Evolutionary conservation across 2,888 invertebrate genomes (phyloP).

Genomic region (Dryocosmus kuriphilus): DNA sequence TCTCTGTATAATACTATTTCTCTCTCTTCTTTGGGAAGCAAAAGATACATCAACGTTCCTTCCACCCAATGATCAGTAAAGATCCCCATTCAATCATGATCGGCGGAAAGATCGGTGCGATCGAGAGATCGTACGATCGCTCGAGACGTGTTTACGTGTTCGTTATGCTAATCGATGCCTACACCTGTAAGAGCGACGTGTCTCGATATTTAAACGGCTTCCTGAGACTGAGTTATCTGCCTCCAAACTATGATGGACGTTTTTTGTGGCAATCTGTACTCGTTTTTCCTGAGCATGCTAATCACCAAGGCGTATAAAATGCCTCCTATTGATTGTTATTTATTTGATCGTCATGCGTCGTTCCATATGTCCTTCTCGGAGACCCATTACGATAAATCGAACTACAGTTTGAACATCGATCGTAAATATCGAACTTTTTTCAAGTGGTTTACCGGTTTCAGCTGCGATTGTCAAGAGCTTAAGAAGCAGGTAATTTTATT

Average conservation of each 20-base stretch:
- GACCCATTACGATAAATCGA: conserved; percentile 22
- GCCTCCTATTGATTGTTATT: conserved; percentile 31
- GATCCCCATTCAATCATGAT: conserved; percentile 64
- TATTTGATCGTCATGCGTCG: conserved; percentile 15
- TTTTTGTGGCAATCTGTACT: conserved; percentile 40
- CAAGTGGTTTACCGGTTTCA: conserved; percentile 10
- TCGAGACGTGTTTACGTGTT: conserved; percentile 66
- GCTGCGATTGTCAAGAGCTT: not conserved
- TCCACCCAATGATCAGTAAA: conserved; percentile 46
- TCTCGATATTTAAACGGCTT: conserved; percentile 50
- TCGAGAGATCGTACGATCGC: conserved; percentile 62
- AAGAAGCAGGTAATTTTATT: not conserved
- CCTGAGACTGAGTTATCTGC: conserved; percentile 48
- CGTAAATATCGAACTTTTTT: conserved; percentile 15
- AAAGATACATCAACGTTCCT: conserved; percentile 41
- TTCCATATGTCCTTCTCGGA: not conserved
- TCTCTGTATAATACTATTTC: conserved; percentile 44
- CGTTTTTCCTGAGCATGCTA: conserved; percentile 40
- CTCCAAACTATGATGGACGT: conserved; percentile 46
- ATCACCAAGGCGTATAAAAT: conserved; percentile 16
- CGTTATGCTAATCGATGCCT: conserved; percentile 73
- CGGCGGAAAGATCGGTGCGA: conserved; percentile 64
- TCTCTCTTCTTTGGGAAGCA: conserved; percentile 33
- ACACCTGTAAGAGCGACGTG: conserved; percentile 65
- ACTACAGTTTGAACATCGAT: not conserved